These are phyloP conservation scores for Cryptoblepharus egeriae DNA, from an alignment of 2,797 vertebrate species.

Conservation along the genomic window DNA sequence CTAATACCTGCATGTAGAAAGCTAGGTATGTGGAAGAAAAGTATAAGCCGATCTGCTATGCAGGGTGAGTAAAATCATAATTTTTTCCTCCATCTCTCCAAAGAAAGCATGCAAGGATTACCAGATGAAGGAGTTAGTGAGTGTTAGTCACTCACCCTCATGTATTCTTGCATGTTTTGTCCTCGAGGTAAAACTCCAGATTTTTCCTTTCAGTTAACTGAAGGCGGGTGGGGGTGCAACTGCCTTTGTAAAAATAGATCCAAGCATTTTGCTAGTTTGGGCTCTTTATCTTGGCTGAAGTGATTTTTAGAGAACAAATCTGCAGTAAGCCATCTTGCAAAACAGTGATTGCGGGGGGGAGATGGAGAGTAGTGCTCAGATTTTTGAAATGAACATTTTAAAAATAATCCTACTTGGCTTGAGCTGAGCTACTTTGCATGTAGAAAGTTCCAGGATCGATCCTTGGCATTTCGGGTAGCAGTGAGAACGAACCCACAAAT, in stretches of 20 bases:
- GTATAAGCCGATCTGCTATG: background rate
- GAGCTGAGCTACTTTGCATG: no score
- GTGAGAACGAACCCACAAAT: no score
- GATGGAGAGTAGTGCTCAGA: background rate
- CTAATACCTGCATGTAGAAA: background rate
- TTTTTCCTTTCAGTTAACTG: background rate
- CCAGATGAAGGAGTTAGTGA: constrained; percentile 3
- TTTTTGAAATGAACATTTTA: background rate
- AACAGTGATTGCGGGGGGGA: background rate
- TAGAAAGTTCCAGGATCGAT: no score
- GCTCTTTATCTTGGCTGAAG: background rate
- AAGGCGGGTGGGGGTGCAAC: background rate
- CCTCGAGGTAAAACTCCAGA: constrained; percentile 7
- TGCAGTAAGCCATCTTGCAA: background rate
- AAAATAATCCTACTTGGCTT: no score
- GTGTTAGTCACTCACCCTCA: background rate
- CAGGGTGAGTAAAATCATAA: background rate
- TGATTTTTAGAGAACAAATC: background rate
- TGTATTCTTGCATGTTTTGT: constrained; percentile 1
- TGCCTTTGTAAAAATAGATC: background rate
- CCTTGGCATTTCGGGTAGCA: no score
- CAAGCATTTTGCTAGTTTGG: background rate
- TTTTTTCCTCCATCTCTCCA: no score
- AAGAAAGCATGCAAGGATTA: no score
- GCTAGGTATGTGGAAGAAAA: background rate